Conservation (phyloP, 2,797 vertebrate genomes). For the Hoplostethus mediterraneus region DNA sequence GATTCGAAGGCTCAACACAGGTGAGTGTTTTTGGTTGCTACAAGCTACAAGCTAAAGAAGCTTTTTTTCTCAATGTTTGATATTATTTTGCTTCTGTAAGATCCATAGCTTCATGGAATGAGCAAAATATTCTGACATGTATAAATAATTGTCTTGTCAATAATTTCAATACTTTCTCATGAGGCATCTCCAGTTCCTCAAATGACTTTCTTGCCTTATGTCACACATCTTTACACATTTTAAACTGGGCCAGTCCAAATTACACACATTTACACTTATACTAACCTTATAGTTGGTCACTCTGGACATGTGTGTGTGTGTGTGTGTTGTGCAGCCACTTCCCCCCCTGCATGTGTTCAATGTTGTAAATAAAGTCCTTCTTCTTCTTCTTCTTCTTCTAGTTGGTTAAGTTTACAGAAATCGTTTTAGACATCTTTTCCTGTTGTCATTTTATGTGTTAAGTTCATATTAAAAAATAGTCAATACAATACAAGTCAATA, state of each 20-base stretch:
- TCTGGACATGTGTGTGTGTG: too few relatives aligned
- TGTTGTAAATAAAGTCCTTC: too few relatives aligned
- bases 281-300: too few relatives aligned
- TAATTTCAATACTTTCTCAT: neutral
- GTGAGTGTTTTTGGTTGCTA: slow-evolving; percentile 50
- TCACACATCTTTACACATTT: too few relatives aligned
- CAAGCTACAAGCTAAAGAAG: neutral
- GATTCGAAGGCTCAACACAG: slow-evolving; percentile 28
- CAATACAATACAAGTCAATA: too few relatives aligned
- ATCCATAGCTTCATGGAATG: neutral
- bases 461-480: neutral
- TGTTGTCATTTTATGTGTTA: neutral
- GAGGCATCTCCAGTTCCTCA: neutral
- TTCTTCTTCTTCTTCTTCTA: too few relatives aligned
- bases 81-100: neutral
- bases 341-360: too few relatives aligned
- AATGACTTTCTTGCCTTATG: neutral
- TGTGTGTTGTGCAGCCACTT: too few relatives aligned
- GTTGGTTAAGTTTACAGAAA: neutral
- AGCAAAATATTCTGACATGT: neutral
- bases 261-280: too few relatives aligned
- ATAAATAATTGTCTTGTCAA: neutral
- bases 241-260: too few relatives aligned
- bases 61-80: neutral
- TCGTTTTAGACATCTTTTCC: neutral